These are phyloP conservation scores for Riparia riparia DNA, from an alignment of 2,113 vertebrate species.

Conservation along the genomic window DNA sequence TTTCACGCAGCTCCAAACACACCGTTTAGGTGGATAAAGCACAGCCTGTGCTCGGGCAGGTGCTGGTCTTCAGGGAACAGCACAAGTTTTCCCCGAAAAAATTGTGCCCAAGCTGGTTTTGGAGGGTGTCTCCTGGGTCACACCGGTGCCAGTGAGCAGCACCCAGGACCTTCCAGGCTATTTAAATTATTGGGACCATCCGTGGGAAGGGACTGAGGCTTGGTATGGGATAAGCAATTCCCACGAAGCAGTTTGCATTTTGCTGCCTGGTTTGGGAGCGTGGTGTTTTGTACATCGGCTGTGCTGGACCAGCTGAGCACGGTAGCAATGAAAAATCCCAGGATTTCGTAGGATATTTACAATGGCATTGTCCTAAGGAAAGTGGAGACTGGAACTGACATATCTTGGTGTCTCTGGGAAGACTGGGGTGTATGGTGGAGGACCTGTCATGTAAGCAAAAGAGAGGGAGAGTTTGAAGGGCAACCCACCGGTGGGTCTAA, in stretches of 20 bases:
- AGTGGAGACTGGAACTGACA: not conserved
- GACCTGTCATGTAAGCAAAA: not conserved
- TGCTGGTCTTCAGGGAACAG: not conserved
- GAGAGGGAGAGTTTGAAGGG: not conserved
- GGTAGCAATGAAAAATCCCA: not conserved
- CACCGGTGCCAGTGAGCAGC: accelerated
- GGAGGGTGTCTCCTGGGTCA: not conserved
- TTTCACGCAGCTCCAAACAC: not conserved
- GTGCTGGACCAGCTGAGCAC: not conserved
- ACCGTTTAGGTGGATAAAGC: not conserved
- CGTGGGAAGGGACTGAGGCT: not conserved
- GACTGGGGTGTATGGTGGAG: accelerated
- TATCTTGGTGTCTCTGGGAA: not conserved
- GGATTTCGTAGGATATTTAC: not conserved
- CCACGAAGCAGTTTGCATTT: not conserved
- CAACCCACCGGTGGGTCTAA: not conserved
- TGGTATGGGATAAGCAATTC: not conserved
- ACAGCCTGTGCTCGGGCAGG: not conserved
- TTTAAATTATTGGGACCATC: not conserved
- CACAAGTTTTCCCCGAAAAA: not conserved
- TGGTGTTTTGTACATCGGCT: not conserved
- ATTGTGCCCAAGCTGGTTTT: not conserved
- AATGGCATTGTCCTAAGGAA: not conserved
- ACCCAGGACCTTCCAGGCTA: not conserved
- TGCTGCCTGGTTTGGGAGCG: not conserved